Evolutionary conservation across 2,113 vertebrate genomes (phyloP), one percentile per base, ranked within the genome.

Genomic region (Ibidorhyncha struthersii): DNA sequence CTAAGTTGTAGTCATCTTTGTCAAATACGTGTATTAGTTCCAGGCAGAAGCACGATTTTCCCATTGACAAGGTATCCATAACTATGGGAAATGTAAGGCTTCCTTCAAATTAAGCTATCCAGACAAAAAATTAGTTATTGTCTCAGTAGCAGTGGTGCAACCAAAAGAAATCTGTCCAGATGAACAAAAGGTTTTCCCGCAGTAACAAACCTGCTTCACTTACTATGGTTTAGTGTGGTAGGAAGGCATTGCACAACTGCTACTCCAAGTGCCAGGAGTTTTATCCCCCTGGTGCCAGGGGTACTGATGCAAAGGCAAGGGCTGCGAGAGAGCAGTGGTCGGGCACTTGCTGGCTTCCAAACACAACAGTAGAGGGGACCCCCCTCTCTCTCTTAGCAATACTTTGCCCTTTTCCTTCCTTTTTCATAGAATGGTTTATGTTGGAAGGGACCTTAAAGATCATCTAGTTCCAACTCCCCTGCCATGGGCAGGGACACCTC

Each of bases 61-160:
- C 15, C 1, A 1, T 1, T 83, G 63, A 66, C 17, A 38, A 8
- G 1, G 7, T 22, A 78, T 40, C 55, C 2, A 0, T 25, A 86
- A 50, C 17, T 30, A 52, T 2, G 6, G 18, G 14, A 86, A 91
- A 79, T 0, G 1, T 1, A 38, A 59, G 29, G 22, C 23, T 86
- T 69, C 63, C 56, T 67, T 56, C 40, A 23, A 40, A 52, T 91
- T 12, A 72, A 73, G 21, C 17, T 61, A 23, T 27, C 36, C 9
- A 27, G 38, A 19, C 14, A 56, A 59, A 55, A 95, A 69, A 55
- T 12, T 21, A 52, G 12, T n/a, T 62, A 23, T 19, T 76, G 27
- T 16, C 34, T 41, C n/a, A 41, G 27, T 6, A 69, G 29, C 0
- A 73, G 36, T 27, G 23, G 23, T 61, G 43, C 49, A 26, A 82